A percentile compares a stretch with the other conserved stretches of the same genome.
These are phyloP conservation scores for Rhinoraja longicauda DNA, from an alignment of 2,797 vertebrate species.

Conservation along the genomic window DNA sequence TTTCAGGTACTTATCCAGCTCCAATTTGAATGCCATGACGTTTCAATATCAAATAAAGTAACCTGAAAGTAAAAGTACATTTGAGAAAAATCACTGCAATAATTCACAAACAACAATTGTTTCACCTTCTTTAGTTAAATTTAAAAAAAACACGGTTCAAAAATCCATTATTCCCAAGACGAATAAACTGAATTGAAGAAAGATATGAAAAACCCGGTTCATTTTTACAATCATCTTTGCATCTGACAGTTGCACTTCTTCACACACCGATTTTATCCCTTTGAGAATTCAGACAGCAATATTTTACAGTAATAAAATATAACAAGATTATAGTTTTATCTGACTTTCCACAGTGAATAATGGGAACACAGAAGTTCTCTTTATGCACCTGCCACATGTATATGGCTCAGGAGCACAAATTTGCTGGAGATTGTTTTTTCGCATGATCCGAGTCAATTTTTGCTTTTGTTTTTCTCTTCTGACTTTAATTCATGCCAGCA, in stretches of 20 bases:
- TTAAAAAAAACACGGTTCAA: not conserved
- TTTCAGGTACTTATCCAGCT: too few species aligned
- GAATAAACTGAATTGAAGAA: constrained; percentile 31
- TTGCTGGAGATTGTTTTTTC: not conserved
- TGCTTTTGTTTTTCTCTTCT: not conserved
- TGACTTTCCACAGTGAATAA: constrained; percentile 30
- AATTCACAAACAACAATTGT: not conserved
- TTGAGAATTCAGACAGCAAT: constrained; percentile 21
- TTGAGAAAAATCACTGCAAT: not conserved
- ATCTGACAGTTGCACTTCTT: constrained; percentile 35
- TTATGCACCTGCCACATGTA: not conserved
- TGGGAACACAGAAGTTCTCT: not conserved
- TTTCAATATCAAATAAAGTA: not conserved
- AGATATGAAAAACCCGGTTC: constrained; percentile 28
- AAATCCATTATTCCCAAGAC: constrained; percentile 30
- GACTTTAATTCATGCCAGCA: not conserved
- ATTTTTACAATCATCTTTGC: constrained; percentile 35
- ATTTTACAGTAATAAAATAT: constrained; percentile 27
- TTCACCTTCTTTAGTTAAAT: not conserved
- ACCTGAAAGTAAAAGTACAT: not conserved
- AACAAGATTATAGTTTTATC: constrained; percentile 34
- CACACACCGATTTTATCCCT: constrained; percentile 29
- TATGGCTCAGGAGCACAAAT: not conserved
- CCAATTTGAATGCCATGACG: not conserved
- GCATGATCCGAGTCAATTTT: not conserved